These are phyloP conservation scores for Noctua comes DNA, from an alignment of 2,888 invertebrate genomes.

Conservation along the genomic window DNA sequence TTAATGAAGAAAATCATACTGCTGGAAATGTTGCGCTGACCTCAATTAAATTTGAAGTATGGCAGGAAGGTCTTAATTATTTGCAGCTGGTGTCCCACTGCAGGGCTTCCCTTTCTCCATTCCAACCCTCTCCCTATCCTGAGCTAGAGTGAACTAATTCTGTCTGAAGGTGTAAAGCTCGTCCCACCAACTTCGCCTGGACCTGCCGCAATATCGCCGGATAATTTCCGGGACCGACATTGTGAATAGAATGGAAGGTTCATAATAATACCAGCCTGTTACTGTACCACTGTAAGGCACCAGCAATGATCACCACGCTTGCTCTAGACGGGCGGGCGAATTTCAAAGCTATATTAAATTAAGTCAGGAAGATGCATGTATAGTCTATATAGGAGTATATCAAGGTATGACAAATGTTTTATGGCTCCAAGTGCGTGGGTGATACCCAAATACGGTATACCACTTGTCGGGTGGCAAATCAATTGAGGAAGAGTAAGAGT, in stretches of 20 bases:
- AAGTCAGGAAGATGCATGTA: not conserved
- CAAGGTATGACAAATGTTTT: not conserved
- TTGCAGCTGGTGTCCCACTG: not conserved
- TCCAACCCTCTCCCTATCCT: too few relatives aligned
- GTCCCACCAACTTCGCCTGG: not conserved
- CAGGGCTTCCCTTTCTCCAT: too few relatives aligned
- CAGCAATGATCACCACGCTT: not conserved
- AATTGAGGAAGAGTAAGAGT: not conserved
- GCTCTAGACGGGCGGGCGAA: not conserved
- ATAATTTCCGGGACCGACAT: not conserved
- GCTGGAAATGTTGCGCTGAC: not conserved
- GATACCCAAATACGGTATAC: not conserved
- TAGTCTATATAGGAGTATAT: not conserved
- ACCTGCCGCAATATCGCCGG: not conserved
- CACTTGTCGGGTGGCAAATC: not conserved
- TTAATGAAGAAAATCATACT: not conserved
- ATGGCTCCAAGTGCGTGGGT: too few relatives aligned
- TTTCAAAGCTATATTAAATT: not conserved
- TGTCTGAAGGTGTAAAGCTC: not conserved
- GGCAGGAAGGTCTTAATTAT: not conserved
- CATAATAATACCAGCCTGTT: not conserved
- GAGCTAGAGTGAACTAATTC: not conserved
- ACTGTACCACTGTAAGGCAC: not conserved
- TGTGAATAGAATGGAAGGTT: not conserved
- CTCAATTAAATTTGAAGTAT: not conserved